A percentile compares a stretch with the other conserved stretches of the same genome.
Evolutionary conservation across 1,140 invertebrate species (phyloP).

Genomic region (Drosophila triauraria): DNA sequence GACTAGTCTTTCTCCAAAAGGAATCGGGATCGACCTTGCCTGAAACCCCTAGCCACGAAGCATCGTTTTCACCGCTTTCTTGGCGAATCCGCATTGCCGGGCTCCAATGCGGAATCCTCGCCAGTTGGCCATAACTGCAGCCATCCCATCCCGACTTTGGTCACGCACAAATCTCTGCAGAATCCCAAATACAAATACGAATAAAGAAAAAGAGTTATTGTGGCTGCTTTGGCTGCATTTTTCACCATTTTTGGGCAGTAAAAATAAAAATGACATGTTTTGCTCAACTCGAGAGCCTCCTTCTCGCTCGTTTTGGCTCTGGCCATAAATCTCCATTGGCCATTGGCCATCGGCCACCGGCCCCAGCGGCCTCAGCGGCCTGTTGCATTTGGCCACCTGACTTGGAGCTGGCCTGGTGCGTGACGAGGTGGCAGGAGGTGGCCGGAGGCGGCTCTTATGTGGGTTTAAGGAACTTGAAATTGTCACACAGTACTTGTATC

Average conservation of each 20-base stretch:
- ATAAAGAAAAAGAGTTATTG: conserved; percentile 34
- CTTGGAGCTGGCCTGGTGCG: conserved; percentile 47
- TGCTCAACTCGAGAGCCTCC: conserved; percentile 64
- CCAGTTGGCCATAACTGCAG: conserved; percentile 23
- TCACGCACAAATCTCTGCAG: conserved; percentile 69
- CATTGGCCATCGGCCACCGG: conserved; percentile 22
- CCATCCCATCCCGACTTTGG: conserved; percentile 47
- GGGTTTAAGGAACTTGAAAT: conserved; percentile 82
- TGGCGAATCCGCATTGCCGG: conserved; percentile 57
- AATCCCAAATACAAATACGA: conserved; percentile 50
- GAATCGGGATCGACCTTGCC: conserved; percentile 22
- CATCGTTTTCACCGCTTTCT: conserved; percentile 33
- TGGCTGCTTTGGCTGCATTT: conserved; percentile 50
- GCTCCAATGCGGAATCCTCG: conserved; percentile 6
- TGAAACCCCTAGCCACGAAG: not conserved
- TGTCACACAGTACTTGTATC: conserved; percentile 56
- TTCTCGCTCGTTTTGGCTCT: conserved; percentile 58
- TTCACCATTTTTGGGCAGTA: conserved; percentile 76
- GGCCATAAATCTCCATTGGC: conserved; percentile 72
- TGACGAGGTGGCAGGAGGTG: conserved; percentile 38
- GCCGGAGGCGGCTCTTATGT: conserved; percentile 53
- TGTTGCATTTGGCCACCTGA: conserved; percentile 54
- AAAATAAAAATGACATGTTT: conserved; percentile 82
- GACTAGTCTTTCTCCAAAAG: conserved; percentile 5
- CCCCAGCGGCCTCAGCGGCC: not conserved